These are phyloP conservation scores for Ceramica pisi DNA, from an alignment of 2,888 invertebrate species.

Conservation along the genomic window DNA sequence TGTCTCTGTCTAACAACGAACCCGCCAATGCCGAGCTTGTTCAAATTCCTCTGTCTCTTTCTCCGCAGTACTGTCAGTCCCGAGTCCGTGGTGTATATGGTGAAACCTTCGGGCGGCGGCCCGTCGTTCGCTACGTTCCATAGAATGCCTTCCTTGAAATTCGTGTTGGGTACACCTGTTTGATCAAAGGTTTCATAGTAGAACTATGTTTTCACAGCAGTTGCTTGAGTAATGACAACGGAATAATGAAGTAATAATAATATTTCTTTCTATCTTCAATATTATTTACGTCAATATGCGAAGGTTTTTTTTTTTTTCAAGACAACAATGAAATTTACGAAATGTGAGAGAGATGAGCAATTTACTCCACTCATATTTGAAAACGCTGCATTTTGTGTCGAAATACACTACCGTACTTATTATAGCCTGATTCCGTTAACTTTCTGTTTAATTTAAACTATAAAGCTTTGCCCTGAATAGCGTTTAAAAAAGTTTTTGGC, in stretches of 20 bases:
- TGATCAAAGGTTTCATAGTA: conserved; percentile 44
- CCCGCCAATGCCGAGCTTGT: conserved; percentile 97
- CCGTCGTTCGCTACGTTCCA: conserved; percentile 95
- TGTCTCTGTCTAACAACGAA: conserved; percentile 95
- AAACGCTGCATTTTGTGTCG: background rate
- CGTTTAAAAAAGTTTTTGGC: background rate
- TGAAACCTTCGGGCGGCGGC: conserved; percentile 96
- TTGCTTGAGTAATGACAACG: background rate
- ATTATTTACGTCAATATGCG: background rate
- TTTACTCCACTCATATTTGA: background rate
- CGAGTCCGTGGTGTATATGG: conserved; percentile 94
- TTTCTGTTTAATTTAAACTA: background rate
- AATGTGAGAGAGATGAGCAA: background rate
- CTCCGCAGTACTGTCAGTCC: conserved; percentile 95
- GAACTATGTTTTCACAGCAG: conserved; percentile 15
- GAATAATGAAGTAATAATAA: too few relatives aligned
- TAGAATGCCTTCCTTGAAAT: conserved; percentile 95
- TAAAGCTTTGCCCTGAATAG: background rate
- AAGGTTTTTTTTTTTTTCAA: background rate
- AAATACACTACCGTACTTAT: background rate
- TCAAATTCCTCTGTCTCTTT: conserved; percentile 96
- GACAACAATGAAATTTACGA: background rate
- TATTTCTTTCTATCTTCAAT: background rate
- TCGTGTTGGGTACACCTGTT: conserved; percentile 67
- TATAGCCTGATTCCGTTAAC: background rate